Evolutionary conservation across 2,797 vertebrate genomes (phyloP).

Genomic region (Lacerta bilineata): DNA sequence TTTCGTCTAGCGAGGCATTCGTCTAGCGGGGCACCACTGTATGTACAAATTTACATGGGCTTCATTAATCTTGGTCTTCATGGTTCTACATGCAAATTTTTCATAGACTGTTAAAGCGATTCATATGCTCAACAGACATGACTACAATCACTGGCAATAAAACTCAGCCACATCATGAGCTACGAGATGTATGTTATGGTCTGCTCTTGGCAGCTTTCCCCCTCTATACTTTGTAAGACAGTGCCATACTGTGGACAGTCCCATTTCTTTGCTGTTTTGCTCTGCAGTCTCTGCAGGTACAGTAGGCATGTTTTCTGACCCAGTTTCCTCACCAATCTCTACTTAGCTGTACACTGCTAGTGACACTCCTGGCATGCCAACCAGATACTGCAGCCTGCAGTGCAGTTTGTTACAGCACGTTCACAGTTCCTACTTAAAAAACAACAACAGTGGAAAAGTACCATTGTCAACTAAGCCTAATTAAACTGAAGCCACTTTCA

Average conservation of each 20-base stretch:
- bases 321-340: slow-evolving; percentile 81
- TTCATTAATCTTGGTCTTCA: slow-evolving; percentile 17
- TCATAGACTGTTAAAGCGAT: slow-evolving; percentile 30
- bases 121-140: slow-evolving; percentile 40
- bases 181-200: slow-evolving; percentile 14
- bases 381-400: slow-evolving; percentile 84
- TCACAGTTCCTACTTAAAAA: slow-evolving; percentile 65
- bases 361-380: slow-evolving; percentile 84
- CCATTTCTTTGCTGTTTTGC: slow-evolving; percentile 58
- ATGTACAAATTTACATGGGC: not conserved
- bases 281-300: slow-evolving; percentile 80
- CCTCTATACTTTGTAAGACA: slow-evolving; percentile 67
- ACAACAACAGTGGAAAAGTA: slow-evolving; percentile 83
- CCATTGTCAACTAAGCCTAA: slow-evolving; percentile 72
- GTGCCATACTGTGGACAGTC: slow-evolving; percentile 80
- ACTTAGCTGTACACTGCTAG: slow-evolving; percentile 78
- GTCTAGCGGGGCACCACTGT: no score
- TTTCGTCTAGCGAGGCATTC: no score
- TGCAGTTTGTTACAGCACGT: slow-evolving; percentile 80
- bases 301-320: slow-evolving; percentile 81
- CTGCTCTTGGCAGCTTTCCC: slow-evolving; percentile 21
- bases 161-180: not conserved
- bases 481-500: slow-evolving; percentile 72
- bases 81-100: slow-evolving; percentile 32
- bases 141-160: slow-evolving; percentile 49